Evolutionary conservation across 92 coral and sea anemone species (phyloP).

Genomic region (Epizoanthus scotinus): DNA sequence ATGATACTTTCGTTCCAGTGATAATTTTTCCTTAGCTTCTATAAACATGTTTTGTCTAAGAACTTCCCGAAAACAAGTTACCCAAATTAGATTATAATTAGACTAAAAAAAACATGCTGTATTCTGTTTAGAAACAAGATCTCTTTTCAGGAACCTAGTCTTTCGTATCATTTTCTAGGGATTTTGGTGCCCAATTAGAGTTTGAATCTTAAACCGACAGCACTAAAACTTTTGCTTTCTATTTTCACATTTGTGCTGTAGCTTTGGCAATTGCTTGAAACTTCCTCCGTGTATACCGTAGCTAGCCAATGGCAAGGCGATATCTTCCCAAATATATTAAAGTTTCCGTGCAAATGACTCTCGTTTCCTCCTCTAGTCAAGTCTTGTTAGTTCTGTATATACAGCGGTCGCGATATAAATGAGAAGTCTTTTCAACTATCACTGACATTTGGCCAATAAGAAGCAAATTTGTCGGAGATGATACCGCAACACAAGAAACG

Average conservation of each 20-base stretch:
- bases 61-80: not conserved
- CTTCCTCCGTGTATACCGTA: conserved; percentile 4
- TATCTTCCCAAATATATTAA: conserved; percentile 11
- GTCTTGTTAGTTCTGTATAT: not conserved
- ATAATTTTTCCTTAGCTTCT: not conserved
- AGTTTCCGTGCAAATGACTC: conserved; percentile 9
- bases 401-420: conserved; percentile 6
- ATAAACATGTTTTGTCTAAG: conserved; percentile 30
- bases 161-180: not conserved
- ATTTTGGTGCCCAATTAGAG: conserved; percentile 35
- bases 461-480: not conserved
- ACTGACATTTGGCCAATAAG: not conserved
- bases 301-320: conserved; percentile 15
- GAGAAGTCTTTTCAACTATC: not conserved
- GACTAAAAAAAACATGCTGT: not conserved
- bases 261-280: conserved; percentile 32
- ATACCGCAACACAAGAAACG: not conserved
- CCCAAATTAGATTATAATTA: conserved; percentile 4
- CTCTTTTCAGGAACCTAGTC: not conserved
- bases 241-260: conserved; percentile 1
- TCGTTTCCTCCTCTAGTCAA: conserved; percentile 23
- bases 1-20: not conserved
- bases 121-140: not conserved
- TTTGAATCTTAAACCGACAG: conserved; percentile 29
- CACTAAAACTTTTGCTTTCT: conserved; percentile 5